Base-by-base conservation (phyloP, 2,113 vertebrate genomes). In the Mastomys natalensis region DNA sequence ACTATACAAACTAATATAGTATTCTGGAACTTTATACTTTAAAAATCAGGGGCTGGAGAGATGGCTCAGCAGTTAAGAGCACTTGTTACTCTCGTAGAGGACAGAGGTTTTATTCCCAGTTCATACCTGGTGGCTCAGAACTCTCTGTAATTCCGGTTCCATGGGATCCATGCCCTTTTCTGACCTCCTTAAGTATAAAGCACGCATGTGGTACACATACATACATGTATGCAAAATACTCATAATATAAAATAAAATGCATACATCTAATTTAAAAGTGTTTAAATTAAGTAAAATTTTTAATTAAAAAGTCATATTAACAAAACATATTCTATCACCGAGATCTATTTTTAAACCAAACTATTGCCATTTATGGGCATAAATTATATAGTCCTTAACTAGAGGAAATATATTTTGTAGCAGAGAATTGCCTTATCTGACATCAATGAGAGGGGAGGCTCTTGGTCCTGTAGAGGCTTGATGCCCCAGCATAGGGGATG, bases 281-380 rank as follows among this genome's bases (percentile, higher is more conserved):
- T 55, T 55, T 37, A 80, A 81, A 40, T 40, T n/a, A 82, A 58
- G 53, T 22, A 80, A 37, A 80, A 22, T 22, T 58, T 58, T 82
- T 58, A 82, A 82, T 58, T 16, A 26, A 82, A 82, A 51, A 91
- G 37, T 51, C n/a, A 93, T 26, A 68, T 76, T 88, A 89, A 87
- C 78, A n/a, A 90, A 88, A 80, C 19, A 62, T 6, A 93, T 43
- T 90, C 78, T 95, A 92, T 80, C 70, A 77, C 70, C 76, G 40
- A 91, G 19, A 87, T 85, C 10, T 48, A 80, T 77, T 92, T 90
- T 95, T 37, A 58, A 91, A 64, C 22, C 68, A 95, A 96, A 80
- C 93, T 60, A 93, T 84, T 96, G 90, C 70, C 17, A 91, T 62
- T 93, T 94, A 55, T 45, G 45, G 37, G 34, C 3, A 58, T 90